Base-by-base conservation (phyloP, 2,888 invertebrate genomes). In the Galeopsomyia nigrocyanea region DNA sequence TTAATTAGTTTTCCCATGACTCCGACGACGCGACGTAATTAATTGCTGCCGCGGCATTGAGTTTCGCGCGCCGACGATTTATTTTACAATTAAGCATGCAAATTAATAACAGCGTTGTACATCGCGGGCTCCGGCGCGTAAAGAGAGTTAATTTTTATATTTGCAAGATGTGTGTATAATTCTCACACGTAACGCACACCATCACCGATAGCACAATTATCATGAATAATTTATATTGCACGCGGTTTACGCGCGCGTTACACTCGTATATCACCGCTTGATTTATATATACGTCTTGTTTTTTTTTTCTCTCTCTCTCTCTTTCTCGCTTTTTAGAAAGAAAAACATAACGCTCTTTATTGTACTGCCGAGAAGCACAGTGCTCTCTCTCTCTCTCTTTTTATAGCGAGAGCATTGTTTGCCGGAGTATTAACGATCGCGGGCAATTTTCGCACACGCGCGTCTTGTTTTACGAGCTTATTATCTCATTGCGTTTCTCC, bases 401-500 rank as follows among this genome's bases (percentile, higher is more conserved):
- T 74, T 62, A 47, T 31, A 26, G 62, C 70, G 39, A 55, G 69
- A 74, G 53, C 63, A 71, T 71, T 74, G 74, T 74, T 74, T 64
- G 68, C 56, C 56, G 19, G 26, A 49, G 60, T 60, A 60, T 66
- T 71, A 74, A 74, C 51, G 71, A 74, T 71, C 64, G 70, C 21
- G 66, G n/a, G 69, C 71, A 71, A 71, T 74, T 71, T 71, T 67
- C 71, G 64, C 70, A 56, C 39, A 56, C 58, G 14, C 39, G 62
- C 58, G 14, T 50, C 47, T 53, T 65, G 60, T 47, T 74, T 71
- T 71, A 74, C 68, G 74, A 68, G 26, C 61, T 64, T 61, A 74
- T 74, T 71, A 71, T 65, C 74, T 68, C 71, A 62, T 71, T 68
- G 74, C 69, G 64, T 61, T 62, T 31, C 67, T 66, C 62, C 57